Conservation (phyloP, 1,140 invertebrate genomes). For the Meloidogyne chitwoodi region DNA sequence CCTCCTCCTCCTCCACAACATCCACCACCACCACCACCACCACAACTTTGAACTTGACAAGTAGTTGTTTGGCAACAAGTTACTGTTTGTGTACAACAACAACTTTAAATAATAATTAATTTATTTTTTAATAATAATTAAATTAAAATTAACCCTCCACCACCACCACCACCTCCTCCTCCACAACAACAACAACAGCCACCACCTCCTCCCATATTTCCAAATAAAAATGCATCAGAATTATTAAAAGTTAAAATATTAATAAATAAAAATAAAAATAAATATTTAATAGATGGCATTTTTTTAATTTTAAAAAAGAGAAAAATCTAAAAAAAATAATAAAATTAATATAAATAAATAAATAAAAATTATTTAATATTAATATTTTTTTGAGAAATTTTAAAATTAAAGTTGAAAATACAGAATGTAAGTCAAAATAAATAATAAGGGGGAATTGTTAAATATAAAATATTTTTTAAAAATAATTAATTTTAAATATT, state of each 20-base stretch:
- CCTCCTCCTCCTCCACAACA: neutral
- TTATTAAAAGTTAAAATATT: neutral
- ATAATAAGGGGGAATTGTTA: no score
- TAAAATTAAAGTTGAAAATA: no score
- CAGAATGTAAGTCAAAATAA: no score
- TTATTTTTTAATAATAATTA: neutral
- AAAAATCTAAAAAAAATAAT: no score
- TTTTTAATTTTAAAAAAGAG: neutral
- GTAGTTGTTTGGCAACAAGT: constrained; percentile 3
- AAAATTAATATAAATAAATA: no score
- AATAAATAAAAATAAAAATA: neutral
- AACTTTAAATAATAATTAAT: neutral
- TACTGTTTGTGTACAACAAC: constrained; percentile 6
- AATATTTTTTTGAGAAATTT: no score
- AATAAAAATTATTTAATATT: no score
- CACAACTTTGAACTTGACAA: neutral
- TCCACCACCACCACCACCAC: neutral
- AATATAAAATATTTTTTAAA: no score
- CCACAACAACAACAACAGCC: neutral
- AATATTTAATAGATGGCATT: neutral
- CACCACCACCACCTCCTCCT: neutral
- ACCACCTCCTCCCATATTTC: constrained; percentile 1
- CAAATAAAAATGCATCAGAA: constrained; percentile 10
- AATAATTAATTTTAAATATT: neutral
- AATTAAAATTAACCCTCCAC: neutral